Conservation (phyloP, 2,113 vertebrate genomes). For the Thalassarche chlororhynchos region DNA sequence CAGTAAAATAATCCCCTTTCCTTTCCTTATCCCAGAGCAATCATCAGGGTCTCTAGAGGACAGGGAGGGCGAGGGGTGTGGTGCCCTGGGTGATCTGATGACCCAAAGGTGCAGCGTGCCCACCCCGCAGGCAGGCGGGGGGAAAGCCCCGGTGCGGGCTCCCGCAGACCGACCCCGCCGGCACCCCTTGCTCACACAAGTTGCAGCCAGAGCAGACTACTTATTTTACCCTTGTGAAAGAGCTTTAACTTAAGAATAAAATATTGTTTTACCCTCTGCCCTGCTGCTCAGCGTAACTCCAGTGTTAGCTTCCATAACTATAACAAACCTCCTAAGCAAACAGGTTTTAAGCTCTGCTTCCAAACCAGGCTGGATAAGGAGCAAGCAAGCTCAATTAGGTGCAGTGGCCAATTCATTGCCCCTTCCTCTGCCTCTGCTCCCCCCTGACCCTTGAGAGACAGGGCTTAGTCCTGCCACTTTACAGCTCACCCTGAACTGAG, state of each 20-base stretch:
- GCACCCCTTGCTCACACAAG: neutral
- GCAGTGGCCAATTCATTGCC: neutral
- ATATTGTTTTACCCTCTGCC: conserved; percentile 29
- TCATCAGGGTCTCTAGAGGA: neutral
- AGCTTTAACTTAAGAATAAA: conserved; percentile 1
- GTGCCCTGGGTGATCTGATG: neutral
- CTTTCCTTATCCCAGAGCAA: neutral
- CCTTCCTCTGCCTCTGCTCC: neutral
- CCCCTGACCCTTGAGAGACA: neutral
- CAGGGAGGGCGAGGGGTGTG: neutral
- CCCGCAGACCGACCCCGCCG: fast-evolving
- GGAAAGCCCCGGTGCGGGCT: fast-evolving
- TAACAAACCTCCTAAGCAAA: conserved; percentile 39
- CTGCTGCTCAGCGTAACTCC: neutral
- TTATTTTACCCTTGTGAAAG: neutral
- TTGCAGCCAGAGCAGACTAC: neutral
- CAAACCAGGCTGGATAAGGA: neutral
- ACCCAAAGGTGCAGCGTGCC: neutral
- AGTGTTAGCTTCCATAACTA: neutral
- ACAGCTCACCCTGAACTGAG: neutral
- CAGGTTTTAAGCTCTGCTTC: conserved; percentile 1
- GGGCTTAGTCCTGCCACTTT: neutral
- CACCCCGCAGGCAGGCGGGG: fast-evolving
- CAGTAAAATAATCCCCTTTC: neutral
- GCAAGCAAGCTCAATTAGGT: neutral